phyloP scores from a whole-genome alignment of 1,140 invertebrate species.

The Aricia agestis region DNA sequence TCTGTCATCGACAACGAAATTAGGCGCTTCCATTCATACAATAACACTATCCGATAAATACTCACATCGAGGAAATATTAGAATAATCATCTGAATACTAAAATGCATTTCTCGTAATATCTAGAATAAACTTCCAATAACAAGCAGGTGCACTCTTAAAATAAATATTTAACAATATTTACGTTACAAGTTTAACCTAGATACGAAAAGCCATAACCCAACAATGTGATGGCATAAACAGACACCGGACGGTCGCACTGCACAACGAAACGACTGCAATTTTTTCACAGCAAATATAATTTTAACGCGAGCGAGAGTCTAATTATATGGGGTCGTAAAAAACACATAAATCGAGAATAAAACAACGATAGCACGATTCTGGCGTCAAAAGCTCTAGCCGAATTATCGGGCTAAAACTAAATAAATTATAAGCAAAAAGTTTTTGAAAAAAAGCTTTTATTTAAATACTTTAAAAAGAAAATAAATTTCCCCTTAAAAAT shows the following conservation, averaged over 20 bases:
- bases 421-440: no score
- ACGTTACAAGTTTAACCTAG: background rate
- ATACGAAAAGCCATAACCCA: background rate
- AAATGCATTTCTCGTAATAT: background rate
- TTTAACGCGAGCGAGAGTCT: background rate
- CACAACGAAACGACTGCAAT: constrained; percentile 5
- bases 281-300: constrained; percentile 7
- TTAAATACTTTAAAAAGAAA: no score
- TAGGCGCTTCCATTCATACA: constrained; percentile 26
- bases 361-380: constrained; percentile 20
- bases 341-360: constrained; percentile 11
- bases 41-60: constrained; percentile 21
- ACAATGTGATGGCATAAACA: constrained; percentile 7
- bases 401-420: constrained; percentile 71
- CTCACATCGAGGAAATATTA: background rate
- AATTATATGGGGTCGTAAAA: constrained; percentile 19
- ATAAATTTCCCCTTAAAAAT: no score
- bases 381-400: constrained; percentile 50
- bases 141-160: background rate
- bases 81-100: no score
- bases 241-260: background rate
- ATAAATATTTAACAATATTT: background rate
- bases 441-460: no score
- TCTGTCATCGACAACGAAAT: constrained; percentile 49
- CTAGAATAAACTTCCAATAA: background rate